phyloP scores from a whole-genome alignment of 2,888 invertebrate species.

The Tenthredo distinguenda region DNA sequence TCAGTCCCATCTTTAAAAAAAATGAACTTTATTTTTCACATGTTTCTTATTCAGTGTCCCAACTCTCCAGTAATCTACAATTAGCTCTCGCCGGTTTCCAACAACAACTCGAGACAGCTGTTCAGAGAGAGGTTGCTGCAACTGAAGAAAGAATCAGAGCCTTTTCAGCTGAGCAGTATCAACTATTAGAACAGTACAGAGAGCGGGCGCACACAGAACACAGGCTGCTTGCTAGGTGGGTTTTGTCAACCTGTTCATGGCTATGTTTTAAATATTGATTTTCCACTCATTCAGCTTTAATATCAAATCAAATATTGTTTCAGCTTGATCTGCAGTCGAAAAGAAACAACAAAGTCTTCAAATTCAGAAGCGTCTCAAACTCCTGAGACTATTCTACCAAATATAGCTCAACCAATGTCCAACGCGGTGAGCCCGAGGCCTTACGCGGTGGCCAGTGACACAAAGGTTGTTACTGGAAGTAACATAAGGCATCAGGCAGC shows the following conservation, averaged over 20 bases:
- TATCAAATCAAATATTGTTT: background rate
- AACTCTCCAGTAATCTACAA: conserved; percentile 79
- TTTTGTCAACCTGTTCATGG: conserved; percentile 47
- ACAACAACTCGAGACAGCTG: conserved; percentile 84
- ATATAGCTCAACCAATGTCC: conserved; percentile 64
- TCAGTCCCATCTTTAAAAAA: background rate
- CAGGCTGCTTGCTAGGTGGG: conserved; percentile 83
- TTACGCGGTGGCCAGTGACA: conserved; percentile 58
- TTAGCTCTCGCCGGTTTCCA: conserved; percentile 82
- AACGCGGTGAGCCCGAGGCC: conserved; percentile 63
- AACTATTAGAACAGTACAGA: conserved; percentile 86
- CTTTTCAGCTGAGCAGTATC: conserved; percentile 88
- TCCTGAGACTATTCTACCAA: conserved; percentile 65
- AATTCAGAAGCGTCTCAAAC: conserved; percentile 66
- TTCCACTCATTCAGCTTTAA: background rate
- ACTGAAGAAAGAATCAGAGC: conserved; percentile 88
- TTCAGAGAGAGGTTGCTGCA: conserved; percentile 85
- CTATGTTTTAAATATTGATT: background rate
- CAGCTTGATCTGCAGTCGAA: conserved; percentile 66
- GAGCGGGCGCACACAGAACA: conserved; percentile 88
- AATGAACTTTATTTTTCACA: conserved; percentile 17
- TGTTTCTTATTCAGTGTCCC: conserved; percentile 70
- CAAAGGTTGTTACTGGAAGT: conserved; percentile 57
- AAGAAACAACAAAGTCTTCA: conserved; percentile 62
- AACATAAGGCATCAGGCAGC: conserved; percentile 63